Conservation (phyloP, 1,140 invertebrate species). For the Centruroides vittatus region DNA sequence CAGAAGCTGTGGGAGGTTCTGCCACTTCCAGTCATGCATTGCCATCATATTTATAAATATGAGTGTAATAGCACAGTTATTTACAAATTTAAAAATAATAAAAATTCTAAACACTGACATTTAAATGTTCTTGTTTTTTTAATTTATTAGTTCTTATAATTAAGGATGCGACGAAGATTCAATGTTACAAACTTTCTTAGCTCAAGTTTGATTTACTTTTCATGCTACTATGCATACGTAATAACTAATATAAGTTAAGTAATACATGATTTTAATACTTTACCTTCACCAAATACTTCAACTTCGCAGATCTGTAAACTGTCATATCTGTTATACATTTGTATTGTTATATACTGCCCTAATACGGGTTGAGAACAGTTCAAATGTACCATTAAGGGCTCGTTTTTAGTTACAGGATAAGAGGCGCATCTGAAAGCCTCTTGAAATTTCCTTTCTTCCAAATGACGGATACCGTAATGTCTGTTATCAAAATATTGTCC, state of each 20-base stretch:
- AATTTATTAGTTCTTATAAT: no score
- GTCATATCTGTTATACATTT: conserved; percentile 20
- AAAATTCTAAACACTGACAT: no score
- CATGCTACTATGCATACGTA: no score
- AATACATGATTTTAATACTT: not conserved
- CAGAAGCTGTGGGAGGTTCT: no score
- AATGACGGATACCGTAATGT: conserved; percentile 18
- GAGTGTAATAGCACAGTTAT: no score
- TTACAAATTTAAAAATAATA: no score
- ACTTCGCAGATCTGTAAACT: conserved; percentile 21
- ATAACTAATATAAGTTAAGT: not conserved
- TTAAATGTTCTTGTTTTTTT: no score
- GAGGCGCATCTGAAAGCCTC: conserved; percentile 18
- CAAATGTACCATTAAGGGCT: conserved; percentile 12
- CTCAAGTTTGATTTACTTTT: no score
- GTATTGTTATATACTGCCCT: conserved; percentile 21
- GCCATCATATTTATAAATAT: no score
- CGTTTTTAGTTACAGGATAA: conserved; percentile 15
- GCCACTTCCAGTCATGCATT: no score
- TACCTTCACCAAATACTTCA: conserved; percentile 20
- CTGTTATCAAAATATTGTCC: conserved; percentile 17
- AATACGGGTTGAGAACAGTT: conserved; percentile 20
- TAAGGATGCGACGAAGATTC: no score
- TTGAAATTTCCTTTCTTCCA: conserved; percentile 14
- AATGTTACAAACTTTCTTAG: no score